Conservation (phyloP, 2,797 vertebrate genomes). For the Cryptoblepharus egeriae region DNA sequence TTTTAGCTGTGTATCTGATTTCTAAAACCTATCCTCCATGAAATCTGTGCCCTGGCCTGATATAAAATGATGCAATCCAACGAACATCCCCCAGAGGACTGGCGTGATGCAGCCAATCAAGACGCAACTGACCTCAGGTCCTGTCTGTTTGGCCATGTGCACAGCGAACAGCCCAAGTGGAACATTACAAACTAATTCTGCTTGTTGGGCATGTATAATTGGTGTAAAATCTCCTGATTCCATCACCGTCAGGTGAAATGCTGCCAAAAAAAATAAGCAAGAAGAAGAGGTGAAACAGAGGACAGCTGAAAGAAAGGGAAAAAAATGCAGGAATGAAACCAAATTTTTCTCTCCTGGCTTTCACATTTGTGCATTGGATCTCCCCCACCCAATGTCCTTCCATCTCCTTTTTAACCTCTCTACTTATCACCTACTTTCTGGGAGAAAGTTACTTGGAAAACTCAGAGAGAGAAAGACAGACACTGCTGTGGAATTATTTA, state of each 20-base stretch:
- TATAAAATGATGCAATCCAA: background rate
- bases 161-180: constrained; percentile 31
- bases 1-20: background rate
- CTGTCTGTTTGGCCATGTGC: rapidly evolving
- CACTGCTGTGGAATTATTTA: constrained; percentile 80
- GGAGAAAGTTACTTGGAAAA: constrained; percentile 72
- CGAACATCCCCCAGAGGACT: background rate
- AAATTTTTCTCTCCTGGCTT: constrained; percentile 15
- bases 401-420: background rate
- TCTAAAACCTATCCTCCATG: background rate
- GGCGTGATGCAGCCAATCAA: background rate
- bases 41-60: background rate
- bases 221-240: constrained; percentile 59
- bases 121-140: background rate
- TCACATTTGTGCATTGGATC: background rate
- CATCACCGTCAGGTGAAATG: constrained; percentile 60
- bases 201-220: constrained; percentile 60
- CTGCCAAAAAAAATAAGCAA: constrained; percentile 43
- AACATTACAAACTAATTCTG: constrained; percentile 60
- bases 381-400: background rate
- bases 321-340: background rate
- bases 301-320: background rate
- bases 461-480: constrained; percentile 68
- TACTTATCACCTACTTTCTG: constrained; percentile 30
- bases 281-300: constrained; percentile 29